These are phyloP conservation scores for Lepilemur septentrionalis DNA, from an alignment of 2,797 vertebrate species.

Conservation along the genomic window DNA sequence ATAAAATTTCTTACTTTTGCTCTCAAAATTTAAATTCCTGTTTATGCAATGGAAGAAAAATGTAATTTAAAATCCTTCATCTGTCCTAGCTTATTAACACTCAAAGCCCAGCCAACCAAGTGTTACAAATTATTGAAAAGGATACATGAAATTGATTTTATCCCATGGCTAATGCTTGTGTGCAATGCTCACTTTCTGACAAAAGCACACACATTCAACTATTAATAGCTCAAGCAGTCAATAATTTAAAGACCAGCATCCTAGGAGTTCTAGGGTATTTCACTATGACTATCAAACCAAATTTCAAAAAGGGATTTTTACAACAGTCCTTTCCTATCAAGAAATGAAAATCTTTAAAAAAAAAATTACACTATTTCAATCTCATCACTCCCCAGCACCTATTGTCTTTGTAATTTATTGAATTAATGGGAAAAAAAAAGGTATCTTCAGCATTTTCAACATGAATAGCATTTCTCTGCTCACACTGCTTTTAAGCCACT, in stretches of 20 bases:
- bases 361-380: not conserved
- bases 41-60: conserved; percentile 9
- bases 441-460: not conserved
- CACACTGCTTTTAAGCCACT: not conserved
- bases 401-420: not conserved
- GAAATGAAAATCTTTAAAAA: not conserved
- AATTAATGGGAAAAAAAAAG: not conserved
- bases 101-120: conserved; percentile 1
- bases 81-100: not conserved
- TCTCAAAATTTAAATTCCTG: conserved; percentile 37
- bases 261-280: not conserved
- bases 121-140: conserved; percentile 5
- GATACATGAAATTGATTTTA: not conserved
- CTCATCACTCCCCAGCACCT: not conserved
- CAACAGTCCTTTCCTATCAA: not conserved
- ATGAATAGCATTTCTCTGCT: not conserved
- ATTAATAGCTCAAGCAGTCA: not conserved
- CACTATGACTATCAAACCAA: not conserved
- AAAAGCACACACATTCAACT: not conserved
- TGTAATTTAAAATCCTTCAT: conserved; percentile 28
- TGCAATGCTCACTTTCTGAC: not conserved
- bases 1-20: conserved; percentile 24
- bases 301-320: not conserved
- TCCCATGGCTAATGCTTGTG: not conserved
- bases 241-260: not conserved